Evolutionary conservation across 2,113 vertebrate species (phyloP), one percentile per base, ranked within the genome.

Genomic region (Tor tambroides): DNA sequence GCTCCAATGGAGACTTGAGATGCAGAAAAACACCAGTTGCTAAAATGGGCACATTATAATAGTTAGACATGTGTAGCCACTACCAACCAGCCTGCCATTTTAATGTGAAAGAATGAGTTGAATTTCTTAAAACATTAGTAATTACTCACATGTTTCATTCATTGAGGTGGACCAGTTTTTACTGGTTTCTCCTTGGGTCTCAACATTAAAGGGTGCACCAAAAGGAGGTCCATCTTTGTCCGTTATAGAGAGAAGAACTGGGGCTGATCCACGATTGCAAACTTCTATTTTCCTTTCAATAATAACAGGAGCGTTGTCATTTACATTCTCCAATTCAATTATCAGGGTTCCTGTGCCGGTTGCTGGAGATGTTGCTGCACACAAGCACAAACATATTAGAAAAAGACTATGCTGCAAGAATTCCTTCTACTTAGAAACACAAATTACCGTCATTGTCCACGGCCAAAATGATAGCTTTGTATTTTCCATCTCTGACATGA

Each of bases 181-280:
- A n/a, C 87, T 77, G 0, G 97, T 93, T 11, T 89, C 86, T 0
- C 94, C 92, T 0, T 89, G 83, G 17, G 97, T 87, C 0, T n/a
- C 71, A 9, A 95, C 96, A 0, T 0, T 54, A 91, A 94, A 99
- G 0, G 98, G 98, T 38, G 85, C 10, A 2, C 94, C 93, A 86
- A 95, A 95, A 7, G 93, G 94, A 0, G 93, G 94, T 14, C 95
- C 93, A 1, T 99, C 98, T 83, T 93, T 94, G 85, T 99, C 98
- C 51, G 54, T 84, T 59, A 90, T 85, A 23, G 87, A 56, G 74
- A 90, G 76, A 38, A 46, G 5, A 26, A 81, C 9, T 26, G 80
- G 67, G 15, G 4, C 0, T 1, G 89, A 12, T 2, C 87, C 63
- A 0, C 26, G 78, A 69, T 89, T 92, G 51, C 93, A 94, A 0